These are phyloP conservation scores for Mustelus asterias DNA, from an alignment of 2,113 vertebrate genomes.

Conservation along the genomic window DNA sequence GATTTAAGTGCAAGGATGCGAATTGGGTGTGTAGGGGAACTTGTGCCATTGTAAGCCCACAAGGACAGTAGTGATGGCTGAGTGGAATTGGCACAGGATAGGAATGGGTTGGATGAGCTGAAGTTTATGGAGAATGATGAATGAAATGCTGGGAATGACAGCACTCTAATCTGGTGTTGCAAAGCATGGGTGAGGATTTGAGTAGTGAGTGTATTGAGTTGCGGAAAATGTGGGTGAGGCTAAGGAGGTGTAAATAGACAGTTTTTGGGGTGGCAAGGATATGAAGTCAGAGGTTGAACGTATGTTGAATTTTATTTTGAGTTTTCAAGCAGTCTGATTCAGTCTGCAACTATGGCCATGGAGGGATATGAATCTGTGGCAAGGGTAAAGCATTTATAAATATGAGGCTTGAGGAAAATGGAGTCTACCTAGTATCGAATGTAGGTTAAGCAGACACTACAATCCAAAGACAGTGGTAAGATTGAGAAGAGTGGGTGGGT, in stretches of 20 bases:
- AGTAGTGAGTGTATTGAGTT: background rate
- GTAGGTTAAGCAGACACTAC: background rate
- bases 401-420: background rate
- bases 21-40: background rate
- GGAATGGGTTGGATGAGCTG: background rate
- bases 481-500: background rate
- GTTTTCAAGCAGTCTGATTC: background rate
- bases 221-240: background rate
- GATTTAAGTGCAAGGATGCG: background rate
- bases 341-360: background rate
- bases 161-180: background rate
- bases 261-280: background rate
- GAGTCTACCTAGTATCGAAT: background rate
- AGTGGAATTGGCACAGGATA: background rate
- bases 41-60: background rate
- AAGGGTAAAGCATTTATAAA: background rate
- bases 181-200: background rate
- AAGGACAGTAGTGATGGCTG: background rate
- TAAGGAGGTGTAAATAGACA: background rate
- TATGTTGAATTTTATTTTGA: no score
- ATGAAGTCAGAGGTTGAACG: background rate
- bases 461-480: background rate
- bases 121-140: background rate
- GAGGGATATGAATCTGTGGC: background rate
- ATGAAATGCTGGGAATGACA: background rate